Percentiles rank a stretch among this genome's conserved stretches.
Conservation (phyloP, 1,140 invertebrate species). For the Solen grandis region DNA sequence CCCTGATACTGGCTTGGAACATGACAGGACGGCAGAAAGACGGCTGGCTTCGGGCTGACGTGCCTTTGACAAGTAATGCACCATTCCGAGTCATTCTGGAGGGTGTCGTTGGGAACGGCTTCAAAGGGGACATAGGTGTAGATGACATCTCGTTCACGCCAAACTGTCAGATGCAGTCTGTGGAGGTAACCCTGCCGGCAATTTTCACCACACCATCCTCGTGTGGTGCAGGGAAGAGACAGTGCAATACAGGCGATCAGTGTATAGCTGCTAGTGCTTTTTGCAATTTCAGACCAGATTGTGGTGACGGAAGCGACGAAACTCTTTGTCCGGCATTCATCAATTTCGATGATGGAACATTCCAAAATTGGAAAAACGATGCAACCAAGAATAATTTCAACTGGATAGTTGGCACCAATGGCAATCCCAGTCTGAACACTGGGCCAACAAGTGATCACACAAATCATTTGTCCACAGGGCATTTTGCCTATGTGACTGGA, state of each 20-base stretch:
- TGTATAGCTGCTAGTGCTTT: conserved; percentile 69
- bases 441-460: conserved; percentile 71
- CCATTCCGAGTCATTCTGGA: conserved; percentile 76
- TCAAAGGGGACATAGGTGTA: conserved; percentile 76
- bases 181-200: conserved; percentile 59
- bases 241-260: conserved; percentile 64
- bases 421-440: conserved; percentile 53
- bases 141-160: conserved; percentile 79
- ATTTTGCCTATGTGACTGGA: conserved; percentile 62
- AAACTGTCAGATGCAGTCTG: conserved; percentile 63
- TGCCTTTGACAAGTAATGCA: conserved; percentile 61
- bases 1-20: conserved; percentile 56
- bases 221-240: conserved; percentile 70
- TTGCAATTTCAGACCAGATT: conserved; percentile 88
- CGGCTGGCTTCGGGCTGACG: conserved; percentile 60
- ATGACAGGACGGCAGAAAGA: conserved; percentile 61
- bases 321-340: conserved; percentile 64
- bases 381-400: conserved; percentile 55
- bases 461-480: conserved; percentile 59
- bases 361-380: conserved; percentile 71
- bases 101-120: conserved; percentile 64
- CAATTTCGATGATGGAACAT: conserved; percentile 66
- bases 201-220: conserved; percentile 60
- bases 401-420: conserved; percentile 63
- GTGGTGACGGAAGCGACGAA: conserved; percentile 75